Conservation (phyloP, 2,113 vertebrate genomes). For the Aspiorhynchus laticeps region DNA sequence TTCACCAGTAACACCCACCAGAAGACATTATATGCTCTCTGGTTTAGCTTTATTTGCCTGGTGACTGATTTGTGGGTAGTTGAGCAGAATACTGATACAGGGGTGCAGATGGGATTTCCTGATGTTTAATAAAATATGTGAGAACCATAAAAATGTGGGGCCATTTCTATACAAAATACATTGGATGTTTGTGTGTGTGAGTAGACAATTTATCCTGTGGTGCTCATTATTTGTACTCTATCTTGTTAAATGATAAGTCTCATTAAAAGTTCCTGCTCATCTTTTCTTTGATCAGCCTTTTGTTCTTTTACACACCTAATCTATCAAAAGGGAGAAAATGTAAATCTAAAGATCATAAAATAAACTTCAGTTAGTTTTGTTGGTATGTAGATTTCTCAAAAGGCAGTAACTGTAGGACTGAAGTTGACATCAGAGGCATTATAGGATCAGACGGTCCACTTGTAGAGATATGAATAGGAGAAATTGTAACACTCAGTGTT, state of each 20-base stretch:
- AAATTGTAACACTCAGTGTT: background rate
- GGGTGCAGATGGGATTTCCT: too few relatives aligned
- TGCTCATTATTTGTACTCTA: constrained; percentile 1
- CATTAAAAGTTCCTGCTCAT: constrained; percentile 9
- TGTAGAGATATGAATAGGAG: background rate
- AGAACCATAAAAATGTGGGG: background rate
- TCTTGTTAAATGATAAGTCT: constrained; percentile 4
- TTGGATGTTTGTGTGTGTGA: background rate
- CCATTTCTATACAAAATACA: background rate
- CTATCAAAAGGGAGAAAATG: background rate
- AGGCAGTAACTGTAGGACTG: background rate
- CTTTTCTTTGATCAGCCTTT: constrained; percentile 6
- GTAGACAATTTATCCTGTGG: background rate
- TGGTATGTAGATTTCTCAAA: background rate
- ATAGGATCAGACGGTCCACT: background rate
- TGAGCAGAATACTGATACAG: background rate
- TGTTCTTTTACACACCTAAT: background rate
- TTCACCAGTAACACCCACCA: background rate
- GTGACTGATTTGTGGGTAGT: constrained; percentile 17
- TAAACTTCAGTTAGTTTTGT: background rate
- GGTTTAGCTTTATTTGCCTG: constrained; percentile 23
- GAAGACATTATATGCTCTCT: background rate
- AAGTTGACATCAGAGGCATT: background rate
- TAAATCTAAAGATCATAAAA: background rate
- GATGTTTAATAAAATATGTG: background rate